Base-by-base conservation (phyloP, 2,113 vertebrate species). In the Archocentrus centrarchus region DNA sequence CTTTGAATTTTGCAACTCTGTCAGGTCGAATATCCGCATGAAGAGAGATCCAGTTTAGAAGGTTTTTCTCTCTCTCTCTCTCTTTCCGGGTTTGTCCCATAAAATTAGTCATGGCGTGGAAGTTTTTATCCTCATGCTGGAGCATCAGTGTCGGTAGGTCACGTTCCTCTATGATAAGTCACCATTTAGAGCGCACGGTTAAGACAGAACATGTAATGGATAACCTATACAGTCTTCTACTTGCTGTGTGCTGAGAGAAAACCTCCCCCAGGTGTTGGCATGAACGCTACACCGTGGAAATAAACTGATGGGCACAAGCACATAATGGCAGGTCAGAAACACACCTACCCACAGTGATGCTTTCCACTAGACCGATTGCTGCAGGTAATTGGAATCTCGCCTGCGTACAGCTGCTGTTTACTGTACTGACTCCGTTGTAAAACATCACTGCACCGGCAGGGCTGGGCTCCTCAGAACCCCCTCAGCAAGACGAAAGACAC, bases 1-100 rank as follows among this genome's bases (percentile, higher is more conserved):
- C 89, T 89, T 76, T 84, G 77, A 84, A 58, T 83, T 89, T 88
- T 88, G 75, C 82, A 85, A 70, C 84, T 77, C 75, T 83, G 82
- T 88, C 88, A 81, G 79, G 50, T 91, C 64, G 4, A 59, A 75
- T 77, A 32, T 79, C n/a, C 75, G 64, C 59, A 13, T 57, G 39
- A 59, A 44, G 37, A 13, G 37, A 85, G 77, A 78, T 66, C 61
- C 30, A 66, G 55, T 57, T 64, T 24, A 17, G 17, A 50, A 18
- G 18, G 17, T 39, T 63, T 59, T 66, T 44, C 27, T 27, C 27
- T 27, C 27, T 37, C 11, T 0, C 11, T 55, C 70, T 44, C 10
- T 11, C 14, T 24, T 27, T 60, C n/a, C 18, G 63, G 22, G 27
- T 55, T 77, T 75, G 27, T 83, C 61, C 59, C 32, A 14, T 44